These are phyloP conservation scores for Tortricodes alternella DNA, from an alignment of 2,888 invertebrate species.

Conservation along the genomic window DNA sequence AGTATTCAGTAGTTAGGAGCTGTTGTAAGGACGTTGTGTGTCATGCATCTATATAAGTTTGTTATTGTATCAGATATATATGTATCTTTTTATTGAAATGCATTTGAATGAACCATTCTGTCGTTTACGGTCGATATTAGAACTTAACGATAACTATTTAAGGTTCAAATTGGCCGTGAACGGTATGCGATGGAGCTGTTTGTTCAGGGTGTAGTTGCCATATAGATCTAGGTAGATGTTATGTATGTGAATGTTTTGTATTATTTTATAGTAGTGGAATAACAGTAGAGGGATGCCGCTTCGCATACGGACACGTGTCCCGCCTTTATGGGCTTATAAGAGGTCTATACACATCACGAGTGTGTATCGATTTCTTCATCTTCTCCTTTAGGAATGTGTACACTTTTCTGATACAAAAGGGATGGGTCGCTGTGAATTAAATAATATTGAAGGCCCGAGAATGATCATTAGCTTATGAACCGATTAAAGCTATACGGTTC, in stretches of 20 bases:
- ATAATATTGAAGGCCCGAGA: too few relatives aligned
- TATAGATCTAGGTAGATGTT: conserved; percentile 79
- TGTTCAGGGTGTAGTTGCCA: conserved; percentile 45
- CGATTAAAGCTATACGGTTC: too few relatives aligned
- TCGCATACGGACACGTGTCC: conserved; percentile 42
- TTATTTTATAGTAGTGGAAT: conserved; percentile 44
- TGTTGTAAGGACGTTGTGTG: conserved; percentile 65
- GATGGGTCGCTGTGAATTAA: too few relatives aligned
- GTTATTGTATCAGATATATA: conserved; percentile 53
- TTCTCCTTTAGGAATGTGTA: conserved; percentile 50
- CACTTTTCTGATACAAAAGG: conserved; percentile 26
- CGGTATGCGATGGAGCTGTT: conserved; percentile 40
- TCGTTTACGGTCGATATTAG: conserved; percentile 42
- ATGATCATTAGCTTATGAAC: too few relatives aligned
- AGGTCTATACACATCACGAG: neutral
- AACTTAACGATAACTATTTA: conserved; percentile 37
- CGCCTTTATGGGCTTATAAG: neutral
- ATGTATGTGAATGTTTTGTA: conserved; percentile 65
- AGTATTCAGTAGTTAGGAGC: conserved; percentile 57
- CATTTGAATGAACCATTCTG: conserved; percentile 49
- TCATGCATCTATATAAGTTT: conserved; percentile 63
- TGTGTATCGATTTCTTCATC: conserved; percentile 42
- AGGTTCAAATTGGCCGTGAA: conserved; percentile 43
- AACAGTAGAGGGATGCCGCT: conserved; percentile 62
- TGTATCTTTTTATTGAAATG: conserved; percentile 48